Percentiles rank a stretch among this genome's conserved stretches.
phyloP scores from a whole-genome alignment of 2,797 vertebrate genomes.

The Psittacula echo region DNA sequence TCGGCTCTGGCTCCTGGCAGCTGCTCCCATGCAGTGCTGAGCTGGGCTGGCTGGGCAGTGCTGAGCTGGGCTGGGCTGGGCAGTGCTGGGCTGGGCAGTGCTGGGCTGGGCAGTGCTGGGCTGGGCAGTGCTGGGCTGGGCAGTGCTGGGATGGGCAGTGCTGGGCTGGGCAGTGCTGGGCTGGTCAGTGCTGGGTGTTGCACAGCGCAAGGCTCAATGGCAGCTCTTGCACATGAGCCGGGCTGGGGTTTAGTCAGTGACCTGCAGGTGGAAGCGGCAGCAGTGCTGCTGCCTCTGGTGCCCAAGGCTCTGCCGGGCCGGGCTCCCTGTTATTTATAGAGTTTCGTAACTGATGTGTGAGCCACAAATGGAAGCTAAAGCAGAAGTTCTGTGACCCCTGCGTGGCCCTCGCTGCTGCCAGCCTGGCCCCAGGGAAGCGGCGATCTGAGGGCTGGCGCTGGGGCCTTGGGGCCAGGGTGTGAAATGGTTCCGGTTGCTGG shows the following conservation, averaged over 20 bases:
- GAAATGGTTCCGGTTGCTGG: background rate
- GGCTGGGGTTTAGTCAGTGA: background rate
- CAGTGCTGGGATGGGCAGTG: too few species aligned
- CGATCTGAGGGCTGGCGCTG: background rate
- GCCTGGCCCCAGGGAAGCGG: fast-evolving
- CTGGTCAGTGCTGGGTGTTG: background rate
- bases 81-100: background rate
- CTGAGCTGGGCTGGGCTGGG: too few species aligned
- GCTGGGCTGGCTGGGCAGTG: too few species aligned
- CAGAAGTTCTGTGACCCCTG: background rate
- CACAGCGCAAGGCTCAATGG: background rate
- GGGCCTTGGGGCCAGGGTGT: background rate
- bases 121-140: too few species aligned
- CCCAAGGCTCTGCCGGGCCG: background rate
- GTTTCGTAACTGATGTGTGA: background rate
- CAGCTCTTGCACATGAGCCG: background rate
- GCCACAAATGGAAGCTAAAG: background rate
- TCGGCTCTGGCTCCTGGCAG: background rate
- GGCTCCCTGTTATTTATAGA: background rate
- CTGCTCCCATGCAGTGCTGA: too few species aligned
- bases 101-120: too few species aligned
- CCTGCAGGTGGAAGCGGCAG: background rate
- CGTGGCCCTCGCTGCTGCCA: fast-evolving
- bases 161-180: too few species aligned
- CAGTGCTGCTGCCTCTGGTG: background rate